Percentiles rank a stretch among this genome's conserved stretches.
These are phyloP conservation scores for Drosophila eugracilis DNA, from an alignment of 1,140 invertebrate species.

Conservation along the genomic window DNA sequence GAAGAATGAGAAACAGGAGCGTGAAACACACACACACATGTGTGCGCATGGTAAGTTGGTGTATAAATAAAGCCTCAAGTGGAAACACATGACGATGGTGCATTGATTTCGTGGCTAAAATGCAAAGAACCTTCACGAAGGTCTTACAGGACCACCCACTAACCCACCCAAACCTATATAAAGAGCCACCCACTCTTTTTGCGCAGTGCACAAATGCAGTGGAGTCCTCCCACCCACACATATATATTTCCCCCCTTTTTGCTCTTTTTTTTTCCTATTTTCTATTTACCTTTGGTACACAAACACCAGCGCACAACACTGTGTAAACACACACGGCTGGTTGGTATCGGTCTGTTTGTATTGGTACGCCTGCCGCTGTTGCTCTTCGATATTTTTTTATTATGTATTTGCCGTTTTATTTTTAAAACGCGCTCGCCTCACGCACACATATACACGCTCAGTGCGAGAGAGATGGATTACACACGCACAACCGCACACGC, in stretches of 20 bases:
- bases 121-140: constrained; percentile 24
- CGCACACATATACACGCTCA: constrained; percentile 21
- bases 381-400: constrained; percentile 67
- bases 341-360: constrained; percentile 45
- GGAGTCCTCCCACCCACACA: constrained; percentile 15
- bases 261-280: constrained; percentile 39
- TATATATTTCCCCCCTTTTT: neutral
- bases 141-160: constrained; percentile 1
- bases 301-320: constrained; percentile 53
- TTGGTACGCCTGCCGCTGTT: constrained; percentile 57
- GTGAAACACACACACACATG: constrained; percentile 45
- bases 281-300: constrained; percentile 76
- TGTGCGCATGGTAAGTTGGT: constrained; percentile 9
- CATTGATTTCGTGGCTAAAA: constrained; percentile 22
- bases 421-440: constrained; percentile 61
- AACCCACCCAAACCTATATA: neutral
- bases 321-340: constrained; percentile 66
- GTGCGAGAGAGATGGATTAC: constrained; percentile 10
- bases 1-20: constrained; percentile 39
- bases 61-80: constrained; percentile 53
- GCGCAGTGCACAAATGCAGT: constrained; percentile 41
- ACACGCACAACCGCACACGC: constrained; percentile 8
- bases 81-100: constrained; percentile 77
- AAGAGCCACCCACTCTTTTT: constrained; percentile 5
- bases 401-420: constrained; percentile 80